Percentiles rank a stretch among this genome's conserved stretches.
Evolutionary conservation across 2,797 vertebrate genomes (phyloP).

Genomic region (Acanthornis magna): DNA sequence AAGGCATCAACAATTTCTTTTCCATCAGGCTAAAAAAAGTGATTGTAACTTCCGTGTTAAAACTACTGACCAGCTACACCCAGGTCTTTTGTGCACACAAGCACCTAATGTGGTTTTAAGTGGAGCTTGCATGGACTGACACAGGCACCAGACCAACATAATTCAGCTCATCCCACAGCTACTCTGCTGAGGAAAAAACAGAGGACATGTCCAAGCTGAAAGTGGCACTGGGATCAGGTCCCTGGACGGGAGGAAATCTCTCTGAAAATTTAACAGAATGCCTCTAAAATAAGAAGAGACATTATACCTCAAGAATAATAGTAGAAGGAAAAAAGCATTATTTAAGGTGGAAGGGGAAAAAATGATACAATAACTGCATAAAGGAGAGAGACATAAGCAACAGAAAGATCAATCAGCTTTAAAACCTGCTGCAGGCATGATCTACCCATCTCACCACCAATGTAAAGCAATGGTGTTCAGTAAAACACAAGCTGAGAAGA

Average conservation of each 20-base stretch:
- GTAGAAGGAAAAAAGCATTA: background rate
- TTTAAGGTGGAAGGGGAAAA: background rate
- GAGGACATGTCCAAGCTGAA: background rate
- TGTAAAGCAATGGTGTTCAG: background rate
- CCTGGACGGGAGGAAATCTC: background rate
- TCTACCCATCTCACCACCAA: background rate
- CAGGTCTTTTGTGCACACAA: background rate
- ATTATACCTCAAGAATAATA: background rate
- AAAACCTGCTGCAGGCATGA: background rate
- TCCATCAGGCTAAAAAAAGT: background rate
- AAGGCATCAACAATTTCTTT: background rate
- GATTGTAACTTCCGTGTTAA: background rate
- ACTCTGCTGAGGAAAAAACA: background rate
- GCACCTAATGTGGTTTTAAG: background rate
- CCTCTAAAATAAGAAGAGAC: background rate
- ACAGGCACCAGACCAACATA: background rate
- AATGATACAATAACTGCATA: background rate
- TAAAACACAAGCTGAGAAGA: background rate
- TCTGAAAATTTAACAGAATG: background rate
- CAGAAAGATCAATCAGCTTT: background rate
- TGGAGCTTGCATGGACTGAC: background rate
- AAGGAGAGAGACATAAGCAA: background rate
- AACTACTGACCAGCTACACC: background rate
- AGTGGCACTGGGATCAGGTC: background rate
- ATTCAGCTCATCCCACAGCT: background rate